Evolutionary conservation across 2,797 vertebrate genomes (phyloP).

Genomic region (Pampus argenteus): DNA sequence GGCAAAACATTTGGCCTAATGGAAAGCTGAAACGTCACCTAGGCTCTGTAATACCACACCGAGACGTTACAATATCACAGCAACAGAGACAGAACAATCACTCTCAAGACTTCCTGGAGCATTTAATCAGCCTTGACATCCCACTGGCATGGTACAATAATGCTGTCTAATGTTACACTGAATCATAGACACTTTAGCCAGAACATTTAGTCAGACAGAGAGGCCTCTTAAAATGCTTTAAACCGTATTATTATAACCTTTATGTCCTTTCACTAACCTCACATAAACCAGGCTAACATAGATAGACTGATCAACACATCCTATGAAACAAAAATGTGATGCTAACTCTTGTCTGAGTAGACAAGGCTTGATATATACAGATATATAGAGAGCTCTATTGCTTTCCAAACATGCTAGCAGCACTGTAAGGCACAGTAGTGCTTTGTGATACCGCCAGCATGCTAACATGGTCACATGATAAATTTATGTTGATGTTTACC

Average conservation of each 20-base stretch:
- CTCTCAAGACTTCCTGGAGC: conserved; percentile 1
- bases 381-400: too few relatives aligned
- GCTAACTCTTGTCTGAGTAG: too few relatives aligned
- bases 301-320: too few relatives aligned
- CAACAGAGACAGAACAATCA: conserved; percentile 7
- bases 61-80: conserved; percentile 8
- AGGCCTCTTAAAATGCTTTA: background rate
- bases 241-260: too few relatives aligned
- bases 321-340: too few relatives aligned
- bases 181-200: conserved; percentile 21
- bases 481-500: too few relatives aligned
- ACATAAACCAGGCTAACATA: background rate
- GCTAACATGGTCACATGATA: too few relatives aligned
- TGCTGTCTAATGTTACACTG: conserved; percentile 22
- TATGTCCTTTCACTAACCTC: background rate
- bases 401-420: too few relatives aligned
- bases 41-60: conserved; percentile 1
- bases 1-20: conserved; percentile 47
- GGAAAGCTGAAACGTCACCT: conserved; percentile 25
- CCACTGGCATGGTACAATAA: background rate
- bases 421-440: too few relatives aligned
- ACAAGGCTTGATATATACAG: too few relatives aligned
- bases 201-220: conserved; percentile 13
- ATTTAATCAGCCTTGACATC: conserved; percentile 17
- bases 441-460: too few relatives aligned